Conservation (phyloP, 2,113 vertebrate genomes). For the Brienomyrus longianalis region DNA sequence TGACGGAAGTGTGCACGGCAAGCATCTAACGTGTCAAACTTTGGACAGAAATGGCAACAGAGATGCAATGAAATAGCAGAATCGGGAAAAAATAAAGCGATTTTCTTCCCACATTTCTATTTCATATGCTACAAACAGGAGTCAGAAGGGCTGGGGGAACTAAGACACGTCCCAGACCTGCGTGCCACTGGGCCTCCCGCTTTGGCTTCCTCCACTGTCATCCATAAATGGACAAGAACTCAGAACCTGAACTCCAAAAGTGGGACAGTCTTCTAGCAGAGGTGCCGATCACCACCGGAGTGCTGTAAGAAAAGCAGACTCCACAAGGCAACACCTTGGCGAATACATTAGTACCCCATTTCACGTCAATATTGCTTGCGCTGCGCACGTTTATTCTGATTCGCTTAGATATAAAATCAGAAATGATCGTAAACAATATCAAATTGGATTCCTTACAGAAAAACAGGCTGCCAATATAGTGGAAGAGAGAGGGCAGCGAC, state of each 20-base stretch:
- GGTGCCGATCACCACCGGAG: neutral
- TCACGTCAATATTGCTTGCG: neutral
- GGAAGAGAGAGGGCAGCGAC: neutral
- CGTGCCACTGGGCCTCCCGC: neutral
- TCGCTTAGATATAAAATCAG: neutral
- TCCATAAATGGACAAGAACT: neutral
- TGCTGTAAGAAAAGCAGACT: neutral
- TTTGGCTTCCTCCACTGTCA: neutral
- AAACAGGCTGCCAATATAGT: neutral
- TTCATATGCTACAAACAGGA: neutral
- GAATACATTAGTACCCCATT: neutral
- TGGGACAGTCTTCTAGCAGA: neutral
- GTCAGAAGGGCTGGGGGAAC: neutral
- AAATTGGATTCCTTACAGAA: neutral
- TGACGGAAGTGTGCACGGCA: neutral
- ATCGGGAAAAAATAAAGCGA: neutral
- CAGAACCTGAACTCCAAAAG: neutral
- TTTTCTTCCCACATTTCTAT: neutral
- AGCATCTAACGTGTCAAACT: neutral
- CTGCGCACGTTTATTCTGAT: neutral
- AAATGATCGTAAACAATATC: neutral
- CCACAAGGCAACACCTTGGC: neutral
- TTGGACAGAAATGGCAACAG: neutral
- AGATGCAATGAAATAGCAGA: neutral
- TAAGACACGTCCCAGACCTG: neutral